Evolutionary conservation across 2,113 vertebrate species (phyloP).

Genomic region (Laticauda laticaudata): DNA sequence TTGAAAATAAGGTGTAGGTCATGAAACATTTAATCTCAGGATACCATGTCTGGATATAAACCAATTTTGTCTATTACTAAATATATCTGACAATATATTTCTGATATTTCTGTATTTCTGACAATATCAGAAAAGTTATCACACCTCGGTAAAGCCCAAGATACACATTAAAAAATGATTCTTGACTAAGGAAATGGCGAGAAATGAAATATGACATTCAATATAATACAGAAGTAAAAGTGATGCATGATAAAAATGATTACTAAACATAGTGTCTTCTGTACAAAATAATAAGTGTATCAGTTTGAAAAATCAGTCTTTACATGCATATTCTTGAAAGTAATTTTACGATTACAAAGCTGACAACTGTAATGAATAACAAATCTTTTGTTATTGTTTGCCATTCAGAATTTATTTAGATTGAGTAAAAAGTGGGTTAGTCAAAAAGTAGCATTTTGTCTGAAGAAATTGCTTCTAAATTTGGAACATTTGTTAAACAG

Average conservation of each 20-base stretch:
- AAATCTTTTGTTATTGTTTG: not conserved
- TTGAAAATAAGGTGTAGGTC: not conserved
- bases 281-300: not conserved
- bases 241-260: not conserved
- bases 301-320: not conserved
- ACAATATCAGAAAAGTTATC: not conserved
- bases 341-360: not conserved
- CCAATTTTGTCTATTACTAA: not conserved
- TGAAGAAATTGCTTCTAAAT: not conserved
- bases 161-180: not conserved
- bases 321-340: not conserved
- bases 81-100: too few species aligned
- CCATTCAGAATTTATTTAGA: not conserved
- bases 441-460: not conserved
- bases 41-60: not conserved
- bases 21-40: not conserved
- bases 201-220: not conserved
- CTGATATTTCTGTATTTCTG: too few species aligned
- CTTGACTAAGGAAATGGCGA: not conserved
- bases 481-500: not conserved
- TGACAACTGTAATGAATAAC: not conserved
- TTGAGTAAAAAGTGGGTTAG: not conserved
- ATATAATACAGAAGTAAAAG: not conserved
- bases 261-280: not conserved
- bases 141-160: not conserved